Evolutionary conservation across 2,797 vertebrate genomes (phyloP).

Genomic region (Jordanella pulchra): DNA sequence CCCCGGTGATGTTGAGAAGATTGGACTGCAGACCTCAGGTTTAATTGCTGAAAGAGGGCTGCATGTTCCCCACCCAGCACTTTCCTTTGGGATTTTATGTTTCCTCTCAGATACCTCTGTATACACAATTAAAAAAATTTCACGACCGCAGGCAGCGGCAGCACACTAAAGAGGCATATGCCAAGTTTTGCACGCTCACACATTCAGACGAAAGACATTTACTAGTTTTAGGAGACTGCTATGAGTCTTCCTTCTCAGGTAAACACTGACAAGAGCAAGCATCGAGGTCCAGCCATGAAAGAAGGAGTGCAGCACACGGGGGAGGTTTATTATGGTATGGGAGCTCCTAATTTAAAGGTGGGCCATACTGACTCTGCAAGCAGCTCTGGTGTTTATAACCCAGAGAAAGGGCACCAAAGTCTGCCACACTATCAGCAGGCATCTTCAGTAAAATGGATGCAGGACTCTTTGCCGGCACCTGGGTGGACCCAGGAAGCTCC

Average conservation of each 20-base stretch:
- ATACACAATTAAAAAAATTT: constrained; percentile 52
- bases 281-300: constrained; percentile 81
- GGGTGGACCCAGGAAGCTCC: constrained; percentile 82
- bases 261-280: constrained; percentile 86
- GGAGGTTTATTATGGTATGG: constrained; percentile 84
- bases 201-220: constrained; percentile 27
- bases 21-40: constrained; percentile 54
- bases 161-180: constrained; percentile 44
- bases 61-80: constrained; percentile 60
- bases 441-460: constrained; percentile 87
- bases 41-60: constrained; percentile 63
- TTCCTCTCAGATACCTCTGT: constrained; percentile 65
- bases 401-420: constrained; percentile 84
- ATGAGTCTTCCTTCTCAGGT: constrained; percentile 95
- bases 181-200: constrained; percentile 30
- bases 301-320: constrained; percentile 86
- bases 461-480: constrained; percentile 79
- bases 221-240: constrained; percentile 56
- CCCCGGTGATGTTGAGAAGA: constrained; percentile 53
- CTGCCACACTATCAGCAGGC: constrained; percentile 83
- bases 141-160: constrained; percentile 27
- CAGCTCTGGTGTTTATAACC: constrained; percentile 81
- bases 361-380: constrained; percentile 66
- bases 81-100: constrained; percentile 71
- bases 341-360: constrained; percentile 73